Conservation (phyloP, 2,888 invertebrate species). For the Acanthosepion lycidas region DNA sequence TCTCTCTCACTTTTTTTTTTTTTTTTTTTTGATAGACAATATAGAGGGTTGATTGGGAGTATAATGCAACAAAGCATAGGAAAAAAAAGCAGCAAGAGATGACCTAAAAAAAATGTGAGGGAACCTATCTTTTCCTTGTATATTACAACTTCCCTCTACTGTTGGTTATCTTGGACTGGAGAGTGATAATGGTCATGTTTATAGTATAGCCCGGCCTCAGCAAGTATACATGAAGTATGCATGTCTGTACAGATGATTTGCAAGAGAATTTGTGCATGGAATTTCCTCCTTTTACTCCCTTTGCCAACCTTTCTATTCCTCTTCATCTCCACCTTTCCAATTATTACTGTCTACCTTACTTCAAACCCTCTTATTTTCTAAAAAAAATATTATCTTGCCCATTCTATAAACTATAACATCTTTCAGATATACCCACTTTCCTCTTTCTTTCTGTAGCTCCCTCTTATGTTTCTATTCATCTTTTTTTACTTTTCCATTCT, state of each 20-base stretch:
- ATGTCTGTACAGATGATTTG: background rate
- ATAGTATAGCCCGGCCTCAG: slow-evolving; percentile 14
- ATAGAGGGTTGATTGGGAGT: background rate
- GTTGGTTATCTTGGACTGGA: slow-evolving; percentile 10
- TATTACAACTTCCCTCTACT: slow-evolving; percentile 42
- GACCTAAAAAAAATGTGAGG: background rate
- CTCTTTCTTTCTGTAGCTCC: too few species aligned
- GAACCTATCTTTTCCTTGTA: slow-evolving; percentile 44
- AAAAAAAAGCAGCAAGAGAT: background rate
- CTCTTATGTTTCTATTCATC: background rate
- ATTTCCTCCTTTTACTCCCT: background rate
- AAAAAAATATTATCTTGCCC: too few species aligned
- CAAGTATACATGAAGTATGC: background rate
- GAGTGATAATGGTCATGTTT: slow-evolving; percentile 16
- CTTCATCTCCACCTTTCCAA: background rate
- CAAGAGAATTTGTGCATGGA: background rate
- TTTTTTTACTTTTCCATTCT: too few species aligned
- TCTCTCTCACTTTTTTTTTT: background rate
- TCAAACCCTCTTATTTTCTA: too few species aligned
- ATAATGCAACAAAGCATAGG: background rate
- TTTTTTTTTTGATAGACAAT: background rate
- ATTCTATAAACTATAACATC: too few species aligned
- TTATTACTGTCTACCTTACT: too few species aligned
- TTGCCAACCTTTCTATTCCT: background rate
- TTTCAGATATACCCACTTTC: background rate